These are phyloP conservation scores for Elaphurus davidianus DNA, from an alignment of 2,113 vertebrate genomes.

Conservation along the genomic window DNA sequence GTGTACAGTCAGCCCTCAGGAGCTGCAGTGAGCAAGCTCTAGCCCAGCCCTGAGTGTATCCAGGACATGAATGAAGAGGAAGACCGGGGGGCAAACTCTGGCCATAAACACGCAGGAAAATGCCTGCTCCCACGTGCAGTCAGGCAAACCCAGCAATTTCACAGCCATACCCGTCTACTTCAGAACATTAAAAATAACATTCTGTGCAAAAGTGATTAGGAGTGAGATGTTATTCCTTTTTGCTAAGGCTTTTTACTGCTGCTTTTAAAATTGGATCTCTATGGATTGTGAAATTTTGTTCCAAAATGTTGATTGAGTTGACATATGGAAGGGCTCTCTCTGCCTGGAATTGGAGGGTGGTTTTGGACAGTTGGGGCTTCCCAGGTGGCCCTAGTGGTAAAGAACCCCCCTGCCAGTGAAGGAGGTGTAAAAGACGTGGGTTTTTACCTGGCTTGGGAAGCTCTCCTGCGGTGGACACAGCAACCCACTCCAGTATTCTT, in stretches of 20 bases:
- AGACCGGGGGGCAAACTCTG: background rate
- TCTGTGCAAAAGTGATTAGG: background rate
- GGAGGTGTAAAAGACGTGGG: background rate
- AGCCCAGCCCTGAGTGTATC: background rate
- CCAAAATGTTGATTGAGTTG: background rate
- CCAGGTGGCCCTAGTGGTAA: background rate
- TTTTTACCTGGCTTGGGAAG: background rate
- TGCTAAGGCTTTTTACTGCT: background rate
- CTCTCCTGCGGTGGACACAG: background rate
- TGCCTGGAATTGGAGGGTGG: background rate
- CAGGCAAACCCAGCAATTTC: background rate
- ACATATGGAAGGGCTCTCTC: background rate
- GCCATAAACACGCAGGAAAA: background rate
- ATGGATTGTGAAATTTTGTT: background rate
- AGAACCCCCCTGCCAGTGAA: background rate
- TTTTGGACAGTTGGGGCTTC: background rate
- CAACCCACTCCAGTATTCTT: background rate
- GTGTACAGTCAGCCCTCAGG: background rate
- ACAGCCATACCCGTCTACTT: background rate
- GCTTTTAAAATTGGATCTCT: background rate
- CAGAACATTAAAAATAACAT: background rate
- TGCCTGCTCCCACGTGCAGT: background rate
- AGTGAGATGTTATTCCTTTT: background rate
- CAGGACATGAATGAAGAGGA: background rate
- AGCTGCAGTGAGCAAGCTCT: background rate